A percentile compares a stretch with the other conserved stretches of the same genome.
These are phyloP conservation scores for Parazoanthus darwini DNA, from an alignment of 92 coral and sea anemone species.

Conservation along the genomic window DNA sequence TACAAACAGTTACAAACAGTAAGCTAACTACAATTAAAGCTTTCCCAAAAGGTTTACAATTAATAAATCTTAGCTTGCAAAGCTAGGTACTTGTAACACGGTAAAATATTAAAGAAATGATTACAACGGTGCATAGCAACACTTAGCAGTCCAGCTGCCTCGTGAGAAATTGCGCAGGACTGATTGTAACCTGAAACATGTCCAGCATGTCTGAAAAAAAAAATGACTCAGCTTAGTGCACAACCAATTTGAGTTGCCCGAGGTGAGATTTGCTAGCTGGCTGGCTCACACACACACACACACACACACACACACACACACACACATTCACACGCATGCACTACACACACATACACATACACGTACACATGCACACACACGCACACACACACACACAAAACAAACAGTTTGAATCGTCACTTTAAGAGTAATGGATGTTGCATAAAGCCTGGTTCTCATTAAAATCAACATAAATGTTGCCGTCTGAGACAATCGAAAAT, in stretches of 20 bases:
- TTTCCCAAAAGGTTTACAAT: not conserved
- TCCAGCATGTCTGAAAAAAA: not conserved
- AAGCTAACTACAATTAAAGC: no score
- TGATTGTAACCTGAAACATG: not conserved
- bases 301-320: not conserved
- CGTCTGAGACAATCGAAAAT: no score
- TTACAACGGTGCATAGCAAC: not conserved
- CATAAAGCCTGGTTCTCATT: no score
- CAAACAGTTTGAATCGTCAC: no score
- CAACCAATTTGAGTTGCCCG: not conserved
- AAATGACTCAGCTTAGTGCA: not conserved
- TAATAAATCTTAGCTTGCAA: not conserved
- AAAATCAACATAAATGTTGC: no score
- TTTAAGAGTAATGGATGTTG: no score
- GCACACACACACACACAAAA: not conserved
- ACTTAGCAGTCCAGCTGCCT: not conserved
- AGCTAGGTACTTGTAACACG: no score
- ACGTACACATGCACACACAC: not conserved
- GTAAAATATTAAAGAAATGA: not conserved
- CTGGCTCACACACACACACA: not conserved
- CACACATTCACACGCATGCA: not conserved
- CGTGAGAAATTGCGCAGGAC: not conserved
- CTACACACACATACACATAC: not conserved
- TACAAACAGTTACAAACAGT: not conserved
- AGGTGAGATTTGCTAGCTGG: not conserved